Evolutionary conservation across 2,888 invertebrate genomes (phyloP), one percentile per base, ranked within the genome.

Genomic region (Andrena bucephala): DNA sequence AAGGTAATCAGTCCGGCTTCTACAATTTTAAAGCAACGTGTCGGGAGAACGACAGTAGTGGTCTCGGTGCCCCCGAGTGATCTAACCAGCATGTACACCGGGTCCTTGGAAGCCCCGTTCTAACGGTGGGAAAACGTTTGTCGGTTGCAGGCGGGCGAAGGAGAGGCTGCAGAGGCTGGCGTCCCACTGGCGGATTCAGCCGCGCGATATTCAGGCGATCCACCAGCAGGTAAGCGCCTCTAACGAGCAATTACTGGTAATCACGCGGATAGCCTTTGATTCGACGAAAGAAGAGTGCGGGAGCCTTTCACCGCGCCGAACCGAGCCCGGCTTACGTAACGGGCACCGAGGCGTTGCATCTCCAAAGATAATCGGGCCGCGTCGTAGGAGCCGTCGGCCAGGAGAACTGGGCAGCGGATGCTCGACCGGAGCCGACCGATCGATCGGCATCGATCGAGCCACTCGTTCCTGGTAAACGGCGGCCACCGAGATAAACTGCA

Each of bases 131-230:
- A 42, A 52, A 50, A 27, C 8, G 20, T 24, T 36, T 62, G 16
- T 70, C 16, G 16, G 33, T 67, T 57, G 74, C 90, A 94, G 94
- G 84, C 90, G 91, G 50, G 93, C 97, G 83, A 95, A 97, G 92
- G 98, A 98, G 95, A 97, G 98, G 92, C 95, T 99, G 94, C 98
- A 99, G 95, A 96, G 97, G 93, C 96, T 99, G 93, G 97, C 98
- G 85, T 98, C 98, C 89, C 97, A 98, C 95, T 98, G 98, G 95
- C 96, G 97, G 92, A 97, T 99, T 95, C 98, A 97, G 91, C 98
- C 99, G 81, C 91, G 92, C 77, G 94, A 94, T 86, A 94, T 94
- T 83, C 91, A 93, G 86, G 92, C 93, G 70, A 93, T 93, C 74
- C 92, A 93, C 87, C 92, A 93, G 87, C 92, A 93, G 93, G 94